These are phyloP conservation scores for Sigmodon hispidus DNA, from an alignment of 2,113 vertebrate species.

Conservation along the genomic window DNA sequence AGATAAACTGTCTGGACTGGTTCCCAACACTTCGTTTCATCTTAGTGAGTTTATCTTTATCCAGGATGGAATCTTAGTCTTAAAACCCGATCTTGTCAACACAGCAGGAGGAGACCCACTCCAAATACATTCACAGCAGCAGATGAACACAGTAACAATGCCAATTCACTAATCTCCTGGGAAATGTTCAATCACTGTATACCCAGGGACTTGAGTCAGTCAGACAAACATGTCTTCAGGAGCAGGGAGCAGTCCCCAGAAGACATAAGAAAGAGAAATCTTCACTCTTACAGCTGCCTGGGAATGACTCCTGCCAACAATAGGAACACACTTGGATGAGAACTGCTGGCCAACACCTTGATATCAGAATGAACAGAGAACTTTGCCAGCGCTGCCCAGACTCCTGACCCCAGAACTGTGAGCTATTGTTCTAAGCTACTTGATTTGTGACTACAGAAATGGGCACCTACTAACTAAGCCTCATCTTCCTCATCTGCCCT, in stretches of 20 bases:
- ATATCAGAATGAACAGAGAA: slow-evolving; percentile 37
- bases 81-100: slow-evolving; percentile 15
- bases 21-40: neutral
- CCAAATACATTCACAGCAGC: slow-evolving; percentile 27
- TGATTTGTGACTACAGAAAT: neutral
- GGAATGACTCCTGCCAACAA: slow-evolving; percentile 8
- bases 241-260: neutral
- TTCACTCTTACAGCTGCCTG: slow-evolving; percentile 12
- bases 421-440: slow-evolving; percentile 8
- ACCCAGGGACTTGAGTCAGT: neutral
- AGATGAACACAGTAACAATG: neutral
- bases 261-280: neutral
- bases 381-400: neutral
- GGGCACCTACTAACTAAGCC: neutral
- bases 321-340: neutral
- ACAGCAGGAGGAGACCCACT: neutral
- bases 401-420: neutral
- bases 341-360: slow-evolving; percentile 1
- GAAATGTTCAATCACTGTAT: slow-evolving; percentile 17
- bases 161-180: neutral
- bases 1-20: neutral
- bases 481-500: neutral
- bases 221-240: neutral
- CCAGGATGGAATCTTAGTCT: slow-evolving; percentile 43
- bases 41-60: slow-evolving; percentile 40